These are phyloP conservation scores for Tortricodes alternella DNA, from an alignment of 2,888 invertebrate species.

Conservation along the genomic window DNA sequence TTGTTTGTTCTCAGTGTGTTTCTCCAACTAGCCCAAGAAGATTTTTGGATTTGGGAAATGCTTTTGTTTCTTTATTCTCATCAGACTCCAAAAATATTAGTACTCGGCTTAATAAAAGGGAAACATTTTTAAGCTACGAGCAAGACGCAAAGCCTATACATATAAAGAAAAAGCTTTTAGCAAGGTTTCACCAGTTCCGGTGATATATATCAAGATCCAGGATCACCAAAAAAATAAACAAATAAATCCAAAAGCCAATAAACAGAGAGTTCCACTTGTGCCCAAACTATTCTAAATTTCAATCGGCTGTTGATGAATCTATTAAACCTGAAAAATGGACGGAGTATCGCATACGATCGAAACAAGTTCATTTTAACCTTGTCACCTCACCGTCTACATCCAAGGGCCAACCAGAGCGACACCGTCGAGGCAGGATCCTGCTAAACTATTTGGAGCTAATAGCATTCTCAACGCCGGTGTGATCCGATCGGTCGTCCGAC, in stretches of 20 bases:
- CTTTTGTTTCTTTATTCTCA: not conserved
- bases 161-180: too few relatives aligned
- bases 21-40: not conserved
- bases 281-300: too few relatives aligned
- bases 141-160: not conserved
- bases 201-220: too few relatives aligned
- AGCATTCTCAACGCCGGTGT: not conserved
- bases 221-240: too few relatives aligned
- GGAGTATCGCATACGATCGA: not conserved
- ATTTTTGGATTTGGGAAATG: not conserved
- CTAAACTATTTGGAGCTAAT: not conserved
- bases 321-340: not conserved
- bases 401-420: not conserved
- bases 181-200: too few relatives aligned
- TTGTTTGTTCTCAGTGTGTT: conserved; percentile 1
- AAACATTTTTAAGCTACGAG: not conserved
- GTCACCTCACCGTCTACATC: not conserved
- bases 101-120: not conserved
- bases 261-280: too few relatives aligned
- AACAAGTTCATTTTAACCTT: not conserved
- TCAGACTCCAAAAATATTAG: not conserved
- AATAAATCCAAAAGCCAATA: too few relatives aligned
- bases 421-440: not conserved
- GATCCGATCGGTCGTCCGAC: not conserved
- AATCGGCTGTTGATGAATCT: not conserved